phyloP scores from a whole-genome alignment of 2,797 vertebrate species.

The Steatocranus sp. region DNA sequence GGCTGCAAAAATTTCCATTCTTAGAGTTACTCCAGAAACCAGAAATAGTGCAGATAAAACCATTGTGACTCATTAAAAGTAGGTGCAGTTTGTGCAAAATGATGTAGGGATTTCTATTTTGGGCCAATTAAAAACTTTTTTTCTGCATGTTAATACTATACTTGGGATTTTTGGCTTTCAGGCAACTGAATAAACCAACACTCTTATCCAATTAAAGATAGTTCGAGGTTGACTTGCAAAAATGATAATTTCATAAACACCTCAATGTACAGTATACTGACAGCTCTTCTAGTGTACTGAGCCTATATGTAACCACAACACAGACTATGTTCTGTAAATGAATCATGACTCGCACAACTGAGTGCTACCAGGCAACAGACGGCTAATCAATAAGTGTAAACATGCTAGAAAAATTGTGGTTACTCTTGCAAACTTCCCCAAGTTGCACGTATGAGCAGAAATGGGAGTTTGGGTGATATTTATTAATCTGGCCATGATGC shows the following conservation, averaged over 20 bases:
- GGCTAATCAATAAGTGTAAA: not conserved
- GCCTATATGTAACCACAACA: not conserved
- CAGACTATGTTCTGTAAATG: not conserved
- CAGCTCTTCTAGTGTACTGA: not conserved
- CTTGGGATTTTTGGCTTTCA: not conserved
- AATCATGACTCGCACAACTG: not conserved
- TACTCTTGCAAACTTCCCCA: not conserved
- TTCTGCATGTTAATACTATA: not conserved
- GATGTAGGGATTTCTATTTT: not conserved
- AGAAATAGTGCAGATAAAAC: not conserved
- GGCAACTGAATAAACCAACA: not conserved
- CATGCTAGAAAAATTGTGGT: not conserved
- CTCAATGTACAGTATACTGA: not conserved
- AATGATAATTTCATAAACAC: not conserved
- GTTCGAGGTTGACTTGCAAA: not conserved
- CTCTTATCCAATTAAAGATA: not conserved
- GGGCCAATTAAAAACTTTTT: not conserved
- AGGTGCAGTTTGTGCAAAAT: not conserved
- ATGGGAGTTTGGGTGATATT: not conserved
- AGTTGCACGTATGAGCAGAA: not conserved
- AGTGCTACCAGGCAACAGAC: not conserved
- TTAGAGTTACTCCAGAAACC: not conserved
- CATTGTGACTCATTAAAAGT: not conserved
- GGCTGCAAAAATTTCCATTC: not conserved
- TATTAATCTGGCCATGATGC: not conserved